Evolutionary conservation across 2,797 vertebrate species (phyloP).

Genomic region (Syndactyla subalaris): DNA sequence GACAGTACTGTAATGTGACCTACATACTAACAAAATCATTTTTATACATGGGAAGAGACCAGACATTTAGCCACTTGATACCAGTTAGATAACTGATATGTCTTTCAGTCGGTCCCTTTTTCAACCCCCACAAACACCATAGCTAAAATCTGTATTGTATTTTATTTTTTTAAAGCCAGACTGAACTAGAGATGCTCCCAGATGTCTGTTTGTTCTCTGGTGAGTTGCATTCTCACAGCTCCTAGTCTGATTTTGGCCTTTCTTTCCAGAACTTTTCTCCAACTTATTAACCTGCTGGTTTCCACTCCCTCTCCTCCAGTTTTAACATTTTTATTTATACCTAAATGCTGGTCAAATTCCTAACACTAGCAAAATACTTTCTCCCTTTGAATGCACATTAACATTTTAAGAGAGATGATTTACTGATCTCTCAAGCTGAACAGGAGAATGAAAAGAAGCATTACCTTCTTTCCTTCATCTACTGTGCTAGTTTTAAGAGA

Average conservation of each 20-base stretch:
- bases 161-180: not conserved
- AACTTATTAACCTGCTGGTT: not conserved
- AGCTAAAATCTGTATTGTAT: not conserved
- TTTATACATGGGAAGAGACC: conserved; percentile 76
- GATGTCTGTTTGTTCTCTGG: not conserved
- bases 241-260: not conserved
- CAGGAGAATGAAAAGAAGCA: not conserved
- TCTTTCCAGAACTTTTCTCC: not conserved
- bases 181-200: not conserved
- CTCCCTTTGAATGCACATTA: not conserved
- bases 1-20: conserved; percentile 94
- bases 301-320: not conserved
- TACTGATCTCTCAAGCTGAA: not conserved
- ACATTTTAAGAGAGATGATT: not conserved
- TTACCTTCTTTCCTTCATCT: not conserved
- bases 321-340: not conserved
- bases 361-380: not conserved
- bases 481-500: not conserved
- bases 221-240: not conserved
- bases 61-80: conserved; percentile 82
- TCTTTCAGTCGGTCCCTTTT: conserved; percentile 48
- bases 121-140: not conserved
- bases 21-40: conserved; percentile 95
- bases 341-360: not conserved
- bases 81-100: conserved; percentile 83